Base-by-base conservation (phyloP, 2,888 invertebrate genomes). In the Leptinotarsa peninsularis region DNA sequence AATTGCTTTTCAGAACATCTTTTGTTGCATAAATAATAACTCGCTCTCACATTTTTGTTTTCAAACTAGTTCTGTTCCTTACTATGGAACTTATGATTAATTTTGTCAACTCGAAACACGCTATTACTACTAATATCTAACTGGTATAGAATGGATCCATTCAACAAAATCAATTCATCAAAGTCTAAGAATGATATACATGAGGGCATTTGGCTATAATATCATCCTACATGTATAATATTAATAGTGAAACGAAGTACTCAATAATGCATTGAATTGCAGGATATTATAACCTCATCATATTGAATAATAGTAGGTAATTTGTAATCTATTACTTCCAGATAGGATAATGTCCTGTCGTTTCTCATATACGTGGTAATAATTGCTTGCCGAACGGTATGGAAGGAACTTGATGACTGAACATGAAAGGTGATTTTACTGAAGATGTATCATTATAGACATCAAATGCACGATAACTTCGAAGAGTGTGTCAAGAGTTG, bases 311-410 rank as follows among this genome's bases (percentile, higher is more conserved):
- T 76, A 66, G 67, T 43, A 54, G 66, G 66, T 72, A 72, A 76
- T 76, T 73, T 72, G 71, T 75, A 69, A 72, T 75, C 75, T 72
- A 75, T 76, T 67, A 72, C 63, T 67, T 63, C 58, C 66, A 56
- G 70, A 73, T 72, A 73, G 54, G 21, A 49, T 76, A 76, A 76
- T 76, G 23, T 58, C 58, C 56, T 58, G 70, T 63, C 63, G 63
- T 63, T 33, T 63, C 63, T 43, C 63, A 63, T 63, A 63, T 63
- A 63, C 63, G 63, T 33, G 17, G 33, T 63, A 63, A 63, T 63
- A 63, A 63, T 63, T 33, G 63, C 43, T 63, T 43, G 63, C 43
- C 43, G 33, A 18, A 63, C 63, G 63, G n/a, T 43, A 63, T 63
- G 4, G 63, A 63, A 63, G 63, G 63, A 63, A 63, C 43, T 63